Evolutionary conservation across 2,888 invertebrate species (phyloP), one percentile per base, ranked within the genome.

Genomic region (Aleiodes testaceus): DNA sequence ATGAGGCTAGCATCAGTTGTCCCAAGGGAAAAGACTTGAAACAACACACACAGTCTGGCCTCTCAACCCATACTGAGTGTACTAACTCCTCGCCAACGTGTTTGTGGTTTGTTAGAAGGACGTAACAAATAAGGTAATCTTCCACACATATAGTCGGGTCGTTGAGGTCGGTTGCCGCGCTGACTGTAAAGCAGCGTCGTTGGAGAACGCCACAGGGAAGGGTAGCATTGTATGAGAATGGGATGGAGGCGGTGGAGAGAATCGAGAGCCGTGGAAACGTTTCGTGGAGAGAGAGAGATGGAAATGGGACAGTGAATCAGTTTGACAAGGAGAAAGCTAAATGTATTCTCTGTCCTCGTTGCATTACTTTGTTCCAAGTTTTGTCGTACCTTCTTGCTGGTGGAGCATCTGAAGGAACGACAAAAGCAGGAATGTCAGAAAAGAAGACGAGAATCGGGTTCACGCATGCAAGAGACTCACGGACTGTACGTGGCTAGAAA

Each of bases 41-140:
- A 63, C 63, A 45, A 63, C 42, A 47, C 47, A 47, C 16, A 26
- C 64, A 53, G 44, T 44, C 22, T 42, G 16, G 47, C 64, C 66
- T 61, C 59, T 42, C 71, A 42, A 52, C 44, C 55, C 42, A 16
- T 22, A 70, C 74, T 64, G 45, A 71, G 67, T 69, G 67, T 66
- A 69, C 75, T 73, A 74, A 61, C 50, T 72, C 55, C 59, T 75
- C 71, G 61, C 66, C 70, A 72, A 70, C 78, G 78, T 81, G 81
- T 81, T 82, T 79, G 83, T 72, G 83, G 85, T 81, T 85, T 84
- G 84, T 84, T 84, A 82, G 83, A 81, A 81, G 80, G 79, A 83
- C 81, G 82, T 85, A 84, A 84, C 84, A 85, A 85, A 85, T 85
- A 85, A 85, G 84, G 83, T 85, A 85, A 85, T 85, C 83, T 85